These are phyloP conservation scores for Saxidomus purpurata DNA, from an alignment of 1,140 invertebrate genomes.

Conservation along the genomic window DNA sequence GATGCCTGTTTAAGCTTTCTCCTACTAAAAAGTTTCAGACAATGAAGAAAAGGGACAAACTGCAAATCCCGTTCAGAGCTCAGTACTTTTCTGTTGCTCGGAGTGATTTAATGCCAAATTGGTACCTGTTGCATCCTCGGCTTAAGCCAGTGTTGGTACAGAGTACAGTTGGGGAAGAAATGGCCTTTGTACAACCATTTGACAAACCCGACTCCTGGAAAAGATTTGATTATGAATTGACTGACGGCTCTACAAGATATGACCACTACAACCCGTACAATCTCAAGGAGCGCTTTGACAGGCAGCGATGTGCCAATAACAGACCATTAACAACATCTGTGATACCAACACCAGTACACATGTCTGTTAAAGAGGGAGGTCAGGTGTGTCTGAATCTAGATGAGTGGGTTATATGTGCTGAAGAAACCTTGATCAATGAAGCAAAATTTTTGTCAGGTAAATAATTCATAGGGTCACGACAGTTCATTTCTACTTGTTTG, in stretches of 20 bases:
- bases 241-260: conserved; percentile 66
- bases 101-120: conserved; percentile 75
- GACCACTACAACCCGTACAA: conserved; percentile 80
- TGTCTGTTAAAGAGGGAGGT: conserved; percentile 11
- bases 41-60: no score
- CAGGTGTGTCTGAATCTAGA: not conserved
- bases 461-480: not conserved
- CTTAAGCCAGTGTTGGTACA: conserved; percentile 71
- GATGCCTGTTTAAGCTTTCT: no score
- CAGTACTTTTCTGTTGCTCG: conserved; percentile 78
- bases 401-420: conserved; percentile 34
- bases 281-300: conserved; percentile 71
- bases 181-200: conserved; percentile 79
- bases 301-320: conserved; percentile 52
- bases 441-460: conserved; percentile 50
- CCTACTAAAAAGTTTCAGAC: no score
- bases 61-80: no score
- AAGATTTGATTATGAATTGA: conserved; percentile 75
- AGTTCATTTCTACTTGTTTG: no score
- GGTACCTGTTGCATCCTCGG: conserved; percentile 72
- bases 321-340: conserved; percentile 48
- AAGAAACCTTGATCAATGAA: conserved; percentile 44
- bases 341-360: conserved; percentile 71
- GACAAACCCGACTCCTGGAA: conserved; percentile 75
- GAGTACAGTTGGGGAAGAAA: conserved; percentile 77